These are phyloP conservation scores for Sebastes itinus DNA, from an alignment of 2,797 vertebrate species.

Conservation along the genomic window DNA sequence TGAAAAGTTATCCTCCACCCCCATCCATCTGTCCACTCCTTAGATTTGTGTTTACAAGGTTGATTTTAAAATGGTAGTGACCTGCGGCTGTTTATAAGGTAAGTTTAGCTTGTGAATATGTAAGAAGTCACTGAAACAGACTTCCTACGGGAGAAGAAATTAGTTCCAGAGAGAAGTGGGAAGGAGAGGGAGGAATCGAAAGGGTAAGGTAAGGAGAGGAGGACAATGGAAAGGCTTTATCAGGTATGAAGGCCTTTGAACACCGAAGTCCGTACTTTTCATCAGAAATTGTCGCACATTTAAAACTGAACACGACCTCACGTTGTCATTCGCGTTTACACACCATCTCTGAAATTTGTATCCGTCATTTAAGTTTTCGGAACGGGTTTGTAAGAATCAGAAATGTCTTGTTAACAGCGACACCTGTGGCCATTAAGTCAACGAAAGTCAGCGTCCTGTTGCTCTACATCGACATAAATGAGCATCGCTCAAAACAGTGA, in stretches of 20 bases:
- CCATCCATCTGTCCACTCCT: slow-evolving; percentile 21
- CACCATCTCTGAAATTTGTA: too few species aligned
- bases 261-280: too few species aligned
- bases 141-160: slow-evolving; percentile 28
- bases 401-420: too few species aligned
- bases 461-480: too few species aligned
- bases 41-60: slow-evolving; percentile 57
- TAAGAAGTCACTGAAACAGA: slow-evolving; percentile 42
- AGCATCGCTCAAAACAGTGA: too few species aligned
- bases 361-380: too few species aligned
- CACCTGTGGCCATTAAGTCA: too few species aligned
- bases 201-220: not conserved
- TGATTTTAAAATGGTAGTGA: slow-evolving; percentile 58
- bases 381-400: too few species aligned
- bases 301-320: too few species aligned
- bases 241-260: not conserved
- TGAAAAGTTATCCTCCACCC: slow-evolving; percentile 13
- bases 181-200: slow-evolving; percentile 1
- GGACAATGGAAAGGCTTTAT: not conserved
- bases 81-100: slow-evolving; percentile 61
- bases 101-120: slow-evolving; percentile 52
- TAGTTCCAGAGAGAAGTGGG: slow-evolving; percentile 35
- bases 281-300: too few species aligned
- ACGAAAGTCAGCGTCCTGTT: too few species aligned
- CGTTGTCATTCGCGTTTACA: too few species aligned